Percentiles rank a stretch among this genome's conserved stretches.
Evolutionary conservation across 2,113 vertebrate species (phyloP).

Genomic region (Thamnophis sirtalis): DNA sequence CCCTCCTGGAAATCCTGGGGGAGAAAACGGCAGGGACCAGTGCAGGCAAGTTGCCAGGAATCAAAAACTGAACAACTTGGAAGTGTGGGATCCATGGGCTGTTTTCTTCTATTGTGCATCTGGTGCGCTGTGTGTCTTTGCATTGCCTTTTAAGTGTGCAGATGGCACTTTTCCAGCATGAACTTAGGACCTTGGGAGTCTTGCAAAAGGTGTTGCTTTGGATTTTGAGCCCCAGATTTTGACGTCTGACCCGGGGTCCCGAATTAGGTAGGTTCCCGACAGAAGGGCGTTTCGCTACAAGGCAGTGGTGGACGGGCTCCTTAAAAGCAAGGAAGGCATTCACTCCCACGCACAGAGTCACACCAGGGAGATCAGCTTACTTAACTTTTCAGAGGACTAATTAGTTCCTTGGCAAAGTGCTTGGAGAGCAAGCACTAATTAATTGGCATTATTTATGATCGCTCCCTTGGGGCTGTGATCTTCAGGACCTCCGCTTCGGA

Average conservation of each 20-base stretch:
- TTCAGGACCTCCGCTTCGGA: not conserved
- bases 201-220: not conserved
- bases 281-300: not conserved
- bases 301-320: not conserved
- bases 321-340: not conserved
- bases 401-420: slow-evolving; percentile 11
- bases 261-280: not conserved
- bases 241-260: not conserved
- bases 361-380: not conserved
- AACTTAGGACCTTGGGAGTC: not conserved
- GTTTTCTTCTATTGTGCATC: not conserved
- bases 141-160: not conserved
- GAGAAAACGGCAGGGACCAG: not conserved
- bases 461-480: not conserved
- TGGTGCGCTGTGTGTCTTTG: not conserved
- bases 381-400: slow-evolving; percentile 9
- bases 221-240: not conserved
- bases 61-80: not conserved
- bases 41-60: not conserved
- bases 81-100: not conserved
- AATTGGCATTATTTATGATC: slow-evolving; percentile 15
- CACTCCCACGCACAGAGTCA: not conserved
- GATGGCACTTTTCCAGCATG: not conserved
- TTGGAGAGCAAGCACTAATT: slow-evolving; percentile 13
- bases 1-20: not conserved